Conservation (phyloP, 2,113 vertebrate genomes). For the Hemiscyllium ocellatum region DNA sequence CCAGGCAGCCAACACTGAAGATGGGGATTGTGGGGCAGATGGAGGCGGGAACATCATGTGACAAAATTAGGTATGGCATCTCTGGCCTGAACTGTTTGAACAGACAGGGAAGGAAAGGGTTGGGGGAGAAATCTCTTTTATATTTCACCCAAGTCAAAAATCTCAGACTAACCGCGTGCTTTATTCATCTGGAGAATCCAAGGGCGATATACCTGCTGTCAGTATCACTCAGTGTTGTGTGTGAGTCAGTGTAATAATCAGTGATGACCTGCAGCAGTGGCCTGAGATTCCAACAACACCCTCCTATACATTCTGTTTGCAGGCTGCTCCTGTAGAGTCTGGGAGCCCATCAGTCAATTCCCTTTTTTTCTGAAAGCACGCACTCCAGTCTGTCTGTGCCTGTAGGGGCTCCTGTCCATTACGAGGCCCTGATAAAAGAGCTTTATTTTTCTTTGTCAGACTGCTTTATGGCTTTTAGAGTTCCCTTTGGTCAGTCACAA, state of each 20-base stretch:
- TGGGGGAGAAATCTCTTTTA: neutral
- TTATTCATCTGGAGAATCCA: neutral
- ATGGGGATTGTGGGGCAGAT: neutral
- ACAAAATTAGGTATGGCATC: neutral
- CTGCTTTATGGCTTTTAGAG: neutral
- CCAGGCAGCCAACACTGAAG: no score
- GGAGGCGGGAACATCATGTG: neutral
- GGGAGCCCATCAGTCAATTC: neutral
- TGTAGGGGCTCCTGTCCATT: neutral
- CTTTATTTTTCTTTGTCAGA: neutral
- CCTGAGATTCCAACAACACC: neutral
- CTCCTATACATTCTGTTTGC: neutral
- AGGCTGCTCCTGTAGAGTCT: neutral
- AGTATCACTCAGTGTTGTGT: neutral
- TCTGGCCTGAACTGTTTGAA: neutral
- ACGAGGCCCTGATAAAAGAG: neutral
- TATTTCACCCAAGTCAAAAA: neutral
- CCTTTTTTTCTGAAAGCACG: neutral
- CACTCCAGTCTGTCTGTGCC: neutral
- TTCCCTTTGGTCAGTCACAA: neutral
- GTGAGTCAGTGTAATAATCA: neutral
- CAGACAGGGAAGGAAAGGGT: neutral
- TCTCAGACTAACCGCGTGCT: neutral
- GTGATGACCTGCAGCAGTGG: neutral
- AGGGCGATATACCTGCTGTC: neutral